Base-by-base conservation (phyloP, 2,888 invertebrate genomes). In the Trichacis sp. region DNA sequence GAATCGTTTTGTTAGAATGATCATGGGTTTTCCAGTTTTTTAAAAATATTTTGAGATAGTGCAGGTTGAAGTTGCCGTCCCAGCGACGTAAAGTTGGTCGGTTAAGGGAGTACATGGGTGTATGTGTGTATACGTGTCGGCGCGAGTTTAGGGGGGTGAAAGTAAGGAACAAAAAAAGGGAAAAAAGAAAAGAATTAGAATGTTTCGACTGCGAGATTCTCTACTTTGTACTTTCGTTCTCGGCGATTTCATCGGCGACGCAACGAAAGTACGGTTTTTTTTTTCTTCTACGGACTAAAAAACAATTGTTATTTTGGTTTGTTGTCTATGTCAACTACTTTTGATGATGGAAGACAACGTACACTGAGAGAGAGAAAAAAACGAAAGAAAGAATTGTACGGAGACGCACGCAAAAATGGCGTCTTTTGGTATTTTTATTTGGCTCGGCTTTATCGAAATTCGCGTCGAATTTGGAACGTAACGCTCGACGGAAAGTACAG, bases 101-200 rank as follows among this genome's bases (percentile, higher is more conserved):
- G 71, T 73, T 66, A 74, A 8, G 12, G 42, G 69, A 69, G 46
- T 73, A 50, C 49, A 52, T 67, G 61, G 56, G 57, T 59, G 30
- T 68, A 61, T 59, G 43, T 42, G 42, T 18, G 18, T 45, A 19
- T 45, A 15, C 24, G 20, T 46, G 20, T 46, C 46, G 77, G 74
- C 74, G 75, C 77, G 76, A 66, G 73, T 76, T 72, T 76, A 78
- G 76, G 77, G 79, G 78, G 53, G 77, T 77, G 75, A 75, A 73
- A 76, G 76, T 77, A 75, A 77, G 73, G 67, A 70, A 71, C 64
- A 72, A 70, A 60, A 61, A 24, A 73, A 36, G 36, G 36, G 36
- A 77, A 78, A 74, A 81, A 24, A 79, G 74, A 80, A 77, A 70
- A 79, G 75, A 76, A 82, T 82, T 81, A 81, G 81, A 80, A 77